phyloP scores from a whole-genome alignment of 2,113 vertebrate genomes.

The Tretioscincus oriximinensis region DNA sequence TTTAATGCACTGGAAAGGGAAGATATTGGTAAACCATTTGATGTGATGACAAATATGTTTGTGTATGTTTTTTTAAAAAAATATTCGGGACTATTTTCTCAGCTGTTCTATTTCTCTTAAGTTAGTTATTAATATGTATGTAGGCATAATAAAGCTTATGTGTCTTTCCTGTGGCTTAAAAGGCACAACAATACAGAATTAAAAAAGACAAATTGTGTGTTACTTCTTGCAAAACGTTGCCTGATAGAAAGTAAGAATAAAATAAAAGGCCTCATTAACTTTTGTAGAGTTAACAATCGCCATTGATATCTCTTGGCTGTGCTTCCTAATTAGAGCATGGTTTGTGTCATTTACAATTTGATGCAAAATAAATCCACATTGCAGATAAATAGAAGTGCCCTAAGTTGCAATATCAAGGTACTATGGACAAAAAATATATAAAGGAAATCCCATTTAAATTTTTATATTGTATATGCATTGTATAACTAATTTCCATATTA shows the following conservation, averaged over 20 bases:
- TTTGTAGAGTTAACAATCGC: conserved; percentile 38
- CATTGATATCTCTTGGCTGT: conserved; percentile 66
- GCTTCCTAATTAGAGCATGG: conserved; percentile 38
- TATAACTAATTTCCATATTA: no score
- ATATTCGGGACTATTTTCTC: background rate
- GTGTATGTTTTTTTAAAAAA: background rate
- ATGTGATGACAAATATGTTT: background rate
- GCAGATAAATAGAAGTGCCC: conserved; percentile 5
- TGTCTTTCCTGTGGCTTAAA: background rate
- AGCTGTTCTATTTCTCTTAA: background rate
- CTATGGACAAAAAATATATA: background rate
- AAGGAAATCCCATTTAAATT: background rate
- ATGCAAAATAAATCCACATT: conserved; percentile 55
- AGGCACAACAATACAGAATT: background rate
- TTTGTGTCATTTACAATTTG: conserved; percentile 52
- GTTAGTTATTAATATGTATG: background rate
- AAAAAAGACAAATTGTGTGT: conserved; percentile 4
- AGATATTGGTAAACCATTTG: background rate
- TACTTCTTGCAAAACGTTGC: conserved; percentile 22
- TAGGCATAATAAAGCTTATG: background rate
- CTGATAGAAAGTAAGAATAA: conserved; percentile 32
- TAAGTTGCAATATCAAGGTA: no score
- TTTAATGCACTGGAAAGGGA: background rate
- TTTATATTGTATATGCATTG: no score
- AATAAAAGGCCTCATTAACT: conserved; percentile 43